Percentiles rank a stretch among this genome's conserved stretches.
These are phyloP conservation scores for Metacarcinus magister DNA, from an alignment of 2,888 invertebrate genomes.

Conservation along the genomic window DNA sequence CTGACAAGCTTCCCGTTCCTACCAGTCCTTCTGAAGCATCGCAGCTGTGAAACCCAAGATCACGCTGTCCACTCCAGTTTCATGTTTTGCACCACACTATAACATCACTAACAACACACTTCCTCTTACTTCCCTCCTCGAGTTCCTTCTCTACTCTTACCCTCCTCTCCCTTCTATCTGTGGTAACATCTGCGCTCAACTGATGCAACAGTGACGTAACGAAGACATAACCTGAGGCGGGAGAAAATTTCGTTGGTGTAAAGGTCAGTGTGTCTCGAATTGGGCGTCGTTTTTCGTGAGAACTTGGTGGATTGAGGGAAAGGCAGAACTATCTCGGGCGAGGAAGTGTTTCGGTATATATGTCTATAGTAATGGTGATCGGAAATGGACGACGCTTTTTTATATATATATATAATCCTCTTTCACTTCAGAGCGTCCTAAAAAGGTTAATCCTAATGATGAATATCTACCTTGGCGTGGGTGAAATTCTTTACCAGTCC, in stretches of 20 bases:
- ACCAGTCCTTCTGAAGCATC: background rate
- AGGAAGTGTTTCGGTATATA: background rate
- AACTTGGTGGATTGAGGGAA: background rate
- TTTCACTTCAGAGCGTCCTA: too few relatives aligned
- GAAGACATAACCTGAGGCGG: background rate
- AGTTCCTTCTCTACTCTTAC: background rate
- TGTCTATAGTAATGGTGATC: background rate
- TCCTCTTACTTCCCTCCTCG: background rate
- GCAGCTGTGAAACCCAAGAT: background rate
- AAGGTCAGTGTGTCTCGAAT: slow-evolving; percentile 13
- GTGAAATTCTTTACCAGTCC: too few relatives aligned
- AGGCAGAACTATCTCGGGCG: background rate
- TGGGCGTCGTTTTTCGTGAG: background rate
- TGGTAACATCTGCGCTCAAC: background rate
- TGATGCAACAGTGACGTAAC: background rate
- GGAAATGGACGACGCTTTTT: background rate
- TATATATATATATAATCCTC: too few relatives aligned
- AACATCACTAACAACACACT: too few relatives aligned
- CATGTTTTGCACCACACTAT: background rate
- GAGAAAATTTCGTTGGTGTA: background rate
- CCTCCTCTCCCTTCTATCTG: background rate
- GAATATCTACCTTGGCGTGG: too few relatives aligned
- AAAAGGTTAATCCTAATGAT: background rate
- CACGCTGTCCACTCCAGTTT: background rate
- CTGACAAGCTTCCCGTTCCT: background rate